phyloP scores from a whole-genome alignment of 2,888 invertebrate species.

The Ctena decussata region DNA sequence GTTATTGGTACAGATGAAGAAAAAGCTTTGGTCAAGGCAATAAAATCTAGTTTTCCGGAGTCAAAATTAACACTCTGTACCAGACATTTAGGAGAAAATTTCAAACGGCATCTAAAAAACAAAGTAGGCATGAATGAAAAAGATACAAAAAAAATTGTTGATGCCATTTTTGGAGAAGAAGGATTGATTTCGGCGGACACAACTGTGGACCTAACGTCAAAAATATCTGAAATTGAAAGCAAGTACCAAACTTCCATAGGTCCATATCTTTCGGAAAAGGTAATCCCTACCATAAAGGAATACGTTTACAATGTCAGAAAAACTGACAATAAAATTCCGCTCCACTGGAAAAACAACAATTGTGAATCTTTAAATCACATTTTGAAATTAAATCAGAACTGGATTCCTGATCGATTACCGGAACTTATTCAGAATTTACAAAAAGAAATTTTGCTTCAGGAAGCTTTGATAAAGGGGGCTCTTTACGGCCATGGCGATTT shows the following conservation, averaged over 20 bases:
- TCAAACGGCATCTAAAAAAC: slow-evolving; percentile 25
- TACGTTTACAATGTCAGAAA: slow-evolving; percentile 5
- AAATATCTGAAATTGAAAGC: slow-evolving; percentile 13
- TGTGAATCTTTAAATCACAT: slow-evolving; percentile 47
- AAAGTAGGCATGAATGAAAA: slow-evolving; percentile 10
- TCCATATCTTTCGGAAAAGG: slow-evolving; percentile 22
- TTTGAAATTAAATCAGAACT: slow-evolving; percentile 31
- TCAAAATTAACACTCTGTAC: slow-evolving; percentile 27
- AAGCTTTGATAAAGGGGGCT: slow-evolving; percentile 23
- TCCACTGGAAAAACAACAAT: slow-evolving; percentile 39
- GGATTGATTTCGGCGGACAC: slow-evolving; percentile 8
- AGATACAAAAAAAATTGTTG: not conserved
- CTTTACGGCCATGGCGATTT: slow-evolving; percentile 38
- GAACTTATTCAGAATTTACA: slow-evolving; percentile 23
- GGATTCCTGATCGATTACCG: slow-evolving; percentile 40
- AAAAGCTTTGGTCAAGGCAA: slow-evolving; percentile 40
- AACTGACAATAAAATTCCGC: not conserved
- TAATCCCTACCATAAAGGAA: slow-evolving; percentile 26
- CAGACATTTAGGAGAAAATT: slow-evolving; percentile 33
- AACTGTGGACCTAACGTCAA: slow-evolving; percentile 17
- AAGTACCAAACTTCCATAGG: slow-evolving; percentile 3
- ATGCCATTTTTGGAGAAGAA: not conserved
- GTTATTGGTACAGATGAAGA: slow-evolving; percentile 44
- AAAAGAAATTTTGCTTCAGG: slow-evolving; percentile 33
- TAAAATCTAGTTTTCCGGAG: slow-evolving; percentile 27